A percentile compares a stretch with the other conserved stretches of the same genome.
phyloP scores from a whole-genome alignment of 37 sponge, comb jelly and placozoan genomes.

The Cliona cf. orientalis region DNA sequence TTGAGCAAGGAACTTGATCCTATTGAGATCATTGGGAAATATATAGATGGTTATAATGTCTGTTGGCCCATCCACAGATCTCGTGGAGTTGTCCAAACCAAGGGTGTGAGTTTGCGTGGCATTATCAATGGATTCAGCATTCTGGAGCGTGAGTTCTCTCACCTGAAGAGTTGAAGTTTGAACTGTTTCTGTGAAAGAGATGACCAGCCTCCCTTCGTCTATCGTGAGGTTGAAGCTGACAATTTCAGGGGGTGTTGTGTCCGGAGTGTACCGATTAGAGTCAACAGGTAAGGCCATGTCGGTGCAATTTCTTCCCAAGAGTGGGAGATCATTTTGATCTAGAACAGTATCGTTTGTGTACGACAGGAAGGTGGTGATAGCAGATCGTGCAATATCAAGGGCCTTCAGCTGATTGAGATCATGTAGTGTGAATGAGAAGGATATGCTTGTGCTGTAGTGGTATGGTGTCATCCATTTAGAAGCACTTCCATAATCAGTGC shows the following conservation, averaged over 20 bases:
- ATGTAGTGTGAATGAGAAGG: slow-evolving; percentile 56
- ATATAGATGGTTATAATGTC: slow-evolving; percentile 64
- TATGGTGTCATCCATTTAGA: slow-evolving; percentile 78
- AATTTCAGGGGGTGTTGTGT: slow-evolving; percentile 72
- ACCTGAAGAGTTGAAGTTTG: slow-evolving; percentile 53
- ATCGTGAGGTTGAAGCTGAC: slow-evolving; percentile 70
- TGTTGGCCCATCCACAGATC: slow-evolving; percentile 37
- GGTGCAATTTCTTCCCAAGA: slow-evolving; percentile 59
- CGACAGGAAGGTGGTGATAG: slow-evolving; percentile 61
- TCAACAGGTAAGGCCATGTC: slow-evolving; percentile 28
- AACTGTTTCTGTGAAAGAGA: slow-evolving; percentile 86
- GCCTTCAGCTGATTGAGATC: slow-evolving; percentile 87
- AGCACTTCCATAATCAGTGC: slow-evolving; percentile 85
- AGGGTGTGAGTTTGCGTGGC: slow-evolving; percentile 46
- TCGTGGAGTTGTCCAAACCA: slow-evolving; percentile 26
- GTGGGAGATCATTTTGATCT: slow-evolving; percentile 63
- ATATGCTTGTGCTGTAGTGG: slow-evolving; percentile 59
- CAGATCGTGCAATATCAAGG: slow-evolving; percentile 59
- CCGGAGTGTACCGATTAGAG: slow-evolving; percentile 53
- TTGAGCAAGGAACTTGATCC: slow-evolving; percentile 70
- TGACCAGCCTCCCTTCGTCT: slow-evolving; percentile 44
- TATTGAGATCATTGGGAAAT: slow-evolving; percentile 63
- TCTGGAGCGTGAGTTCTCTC: slow-evolving; percentile 61
- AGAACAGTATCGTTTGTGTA: slow-evolving; percentile 49
- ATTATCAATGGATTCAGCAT: neutral